phyloP scores from a whole-genome alignment of 2,888 invertebrate genomes.

The Osmoderma eremita region DNA sequence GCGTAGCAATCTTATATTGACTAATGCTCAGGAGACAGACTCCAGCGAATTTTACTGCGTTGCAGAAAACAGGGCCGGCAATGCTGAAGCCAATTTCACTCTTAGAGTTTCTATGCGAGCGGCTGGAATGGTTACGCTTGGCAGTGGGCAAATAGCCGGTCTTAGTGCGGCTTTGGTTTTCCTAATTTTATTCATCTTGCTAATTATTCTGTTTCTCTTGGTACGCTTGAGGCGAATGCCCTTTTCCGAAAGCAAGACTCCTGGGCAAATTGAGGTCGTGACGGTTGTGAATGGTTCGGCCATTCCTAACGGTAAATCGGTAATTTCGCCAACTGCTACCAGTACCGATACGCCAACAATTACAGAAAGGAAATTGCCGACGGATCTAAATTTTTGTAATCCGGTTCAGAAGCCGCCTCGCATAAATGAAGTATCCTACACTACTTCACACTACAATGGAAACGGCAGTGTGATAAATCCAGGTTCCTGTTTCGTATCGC shows the following conservation, averaged over 20 bases:
- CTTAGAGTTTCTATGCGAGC: constrained; percentile 81
- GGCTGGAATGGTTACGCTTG: constrained; percentile 83
- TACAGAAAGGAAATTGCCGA: constrained; percentile 61
- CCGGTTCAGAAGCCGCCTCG: constrained; percentile 79
- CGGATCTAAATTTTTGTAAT: constrained; percentile 67
- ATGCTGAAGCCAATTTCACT: constrained; percentile 89
- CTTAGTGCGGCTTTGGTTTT: constrained; percentile 84
- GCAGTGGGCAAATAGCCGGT: constrained; percentile 86
- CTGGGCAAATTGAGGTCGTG: constrained; percentile 77
- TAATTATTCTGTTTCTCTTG: constrained; percentile 78
- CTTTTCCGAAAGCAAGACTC: constrained; percentile 79
- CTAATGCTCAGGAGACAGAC: constrained; percentile 85
- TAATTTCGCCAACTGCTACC: constrained; percentile 65
- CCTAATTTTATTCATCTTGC: constrained; percentile 78
- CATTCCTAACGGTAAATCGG: constrained; percentile 65
- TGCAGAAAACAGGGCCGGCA: constrained; percentile 89
- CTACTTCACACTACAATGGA: constrained; percentile 76
- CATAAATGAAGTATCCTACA: constrained; percentile 74
- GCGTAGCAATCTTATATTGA: constrained; percentile 78
- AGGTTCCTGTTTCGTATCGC: constrained; percentile 77
- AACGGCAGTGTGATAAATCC: constrained; percentile 72
- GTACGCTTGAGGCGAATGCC: constrained; percentile 79
- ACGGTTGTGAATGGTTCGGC: constrained; percentile 69
- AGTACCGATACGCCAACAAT: constrained; percentile 66
- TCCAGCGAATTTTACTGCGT: constrained; percentile 89